Percentiles rank a stretch among this genome's conserved stretches.
These are phyloP conservation scores for Lampropteryx suffumata DNA, from an alignment of 2,888 invertebrate species.

Conservation along the genomic window DNA sequence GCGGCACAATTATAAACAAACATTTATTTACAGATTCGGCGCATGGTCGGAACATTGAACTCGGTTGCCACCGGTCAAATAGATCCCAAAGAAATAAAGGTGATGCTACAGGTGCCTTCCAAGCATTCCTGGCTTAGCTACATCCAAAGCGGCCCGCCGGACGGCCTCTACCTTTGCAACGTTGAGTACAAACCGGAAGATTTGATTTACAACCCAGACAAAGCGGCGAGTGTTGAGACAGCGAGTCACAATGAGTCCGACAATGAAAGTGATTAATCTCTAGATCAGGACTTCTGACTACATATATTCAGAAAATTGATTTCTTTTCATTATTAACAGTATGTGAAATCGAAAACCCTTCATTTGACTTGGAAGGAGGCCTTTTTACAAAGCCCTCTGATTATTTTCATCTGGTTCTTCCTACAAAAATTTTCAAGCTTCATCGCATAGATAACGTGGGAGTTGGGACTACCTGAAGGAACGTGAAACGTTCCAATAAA, in stretches of 20 bases:
- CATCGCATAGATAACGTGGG: no score
- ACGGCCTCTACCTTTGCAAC: slow-evolving; percentile 88
- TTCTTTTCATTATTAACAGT: not conserved
- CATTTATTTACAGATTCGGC: slow-evolving; percentile 84
- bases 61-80: slow-evolving; percentile 84
- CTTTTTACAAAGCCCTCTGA: no score
- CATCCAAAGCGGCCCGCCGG: slow-evolving; percentile 80
- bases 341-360: no score
- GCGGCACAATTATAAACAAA: not conserved
- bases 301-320: no score
- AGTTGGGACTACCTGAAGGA: no score
- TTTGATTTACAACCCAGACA: slow-evolving; percentile 55
- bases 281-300: no score
- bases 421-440: no score
- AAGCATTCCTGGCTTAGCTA: slow-evolving; percentile 85
- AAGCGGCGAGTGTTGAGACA: slow-evolving; percentile 33
- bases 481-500: no score
- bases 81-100: slow-evolving; percentile 84
- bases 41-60: slow-evolving; percentile 87
- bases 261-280: slow-evolving; percentile 38
- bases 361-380: no score
- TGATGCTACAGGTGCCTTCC: slow-evolving; percentile 91
- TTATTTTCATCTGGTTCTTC: no score
- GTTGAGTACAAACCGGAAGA: slow-evolving; percentile 87
- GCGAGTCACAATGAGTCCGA: slow-evolving; percentile 31